phyloP scores from a whole-genome alignment of 2,888 invertebrate species.

The Aricia artaxerxes region DNA sequence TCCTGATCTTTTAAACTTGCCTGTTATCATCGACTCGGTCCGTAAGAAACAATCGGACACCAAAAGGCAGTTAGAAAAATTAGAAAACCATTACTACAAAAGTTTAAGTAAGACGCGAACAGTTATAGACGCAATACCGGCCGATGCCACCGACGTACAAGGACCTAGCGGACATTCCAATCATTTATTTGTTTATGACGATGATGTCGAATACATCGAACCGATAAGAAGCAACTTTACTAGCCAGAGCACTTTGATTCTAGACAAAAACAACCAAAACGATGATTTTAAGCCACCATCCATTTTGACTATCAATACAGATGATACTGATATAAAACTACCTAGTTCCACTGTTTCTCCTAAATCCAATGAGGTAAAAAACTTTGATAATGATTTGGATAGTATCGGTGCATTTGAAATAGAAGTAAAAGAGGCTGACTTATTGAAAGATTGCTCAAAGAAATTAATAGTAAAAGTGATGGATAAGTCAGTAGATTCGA shows the following conservation, averaged over 20 bases:
- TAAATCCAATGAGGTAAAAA: constrained; percentile 56
- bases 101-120: constrained; percentile 64
- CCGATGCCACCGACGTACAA: constrained; percentile 70
- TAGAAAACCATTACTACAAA: constrained; percentile 74
- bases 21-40: constrained; percentile 72
- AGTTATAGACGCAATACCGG: constrained; percentile 71
- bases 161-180: constrained; percentile 69
- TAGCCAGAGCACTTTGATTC: constrained; percentile 73
- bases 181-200: constrained; percentile 63
- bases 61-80: constrained; percentile 70
- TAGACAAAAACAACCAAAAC: constrained; percentile 63
- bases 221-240: constrained; percentile 75
- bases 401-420: constrained; percentile 74
- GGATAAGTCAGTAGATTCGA: constrained; percentile 91
- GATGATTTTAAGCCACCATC: constrained; percentile 59
- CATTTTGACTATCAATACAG: constrained; percentile 68
- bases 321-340: constrained; percentile 70
- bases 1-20: constrained; percentile 71
- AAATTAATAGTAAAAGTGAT: constrained; percentile 79
- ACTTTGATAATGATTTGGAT: constrained; percentile 60
- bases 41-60: constrained; percentile 72
- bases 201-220: constrained; percentile 76
- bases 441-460: constrained; percentile 60
- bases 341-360: constrained; percentile 74
- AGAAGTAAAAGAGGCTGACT: constrained; percentile 70